These are phyloP conservation scores for Vicugna pacos DNA, from an alignment of 2,113 vertebrate species.

Conservation along the genomic window DNA sequence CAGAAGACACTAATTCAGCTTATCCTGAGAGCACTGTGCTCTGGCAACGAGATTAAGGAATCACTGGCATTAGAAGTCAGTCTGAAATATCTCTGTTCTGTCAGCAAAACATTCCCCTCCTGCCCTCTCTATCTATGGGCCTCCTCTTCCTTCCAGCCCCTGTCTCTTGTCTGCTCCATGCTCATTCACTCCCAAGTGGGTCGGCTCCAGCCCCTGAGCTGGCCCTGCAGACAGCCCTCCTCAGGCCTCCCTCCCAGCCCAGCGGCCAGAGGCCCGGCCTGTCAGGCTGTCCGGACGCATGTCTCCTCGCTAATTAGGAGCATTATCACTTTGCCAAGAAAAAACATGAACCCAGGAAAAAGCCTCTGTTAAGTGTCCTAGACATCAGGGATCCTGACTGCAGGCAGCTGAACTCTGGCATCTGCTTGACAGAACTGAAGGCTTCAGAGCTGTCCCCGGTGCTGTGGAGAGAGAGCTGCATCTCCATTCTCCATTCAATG, in stretches of 20 bases:
- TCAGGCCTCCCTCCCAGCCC: not conserved
- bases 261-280: not conserved
- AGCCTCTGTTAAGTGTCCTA: conserved; percentile 67
- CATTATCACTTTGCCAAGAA: conserved; percentile 68
- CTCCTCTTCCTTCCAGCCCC: conserved; percentile 28
- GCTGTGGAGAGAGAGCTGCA: not conserved
- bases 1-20: not conserved
- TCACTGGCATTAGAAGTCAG: conserved; percentile 68
- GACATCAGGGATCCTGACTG: not conserved
- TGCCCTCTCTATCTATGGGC: conserved; percentile 83
- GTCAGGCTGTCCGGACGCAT: conserved; percentile 14
- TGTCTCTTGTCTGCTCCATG: not conserved
- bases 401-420: not conserved
- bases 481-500: not conserved
- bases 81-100: conserved; percentile 83
- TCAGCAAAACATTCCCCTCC: conserved; percentile 82
- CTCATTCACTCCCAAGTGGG: not conserved
- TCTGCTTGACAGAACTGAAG: not conserved
- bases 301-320: conserved; percentile 78
- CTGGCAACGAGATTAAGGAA: conserved; percentile 79
- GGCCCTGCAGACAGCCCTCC: not conserved
- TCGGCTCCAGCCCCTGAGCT: not conserved
- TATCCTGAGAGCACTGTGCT: conserved; percentile 47
- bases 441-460: not conserved
- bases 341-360: conserved; percentile 9